These are phyloP conservation scores for Muntiacus reevesi DNA, from an alignment of 2,113 vertebrate genomes.

Conservation along the genomic window DNA sequence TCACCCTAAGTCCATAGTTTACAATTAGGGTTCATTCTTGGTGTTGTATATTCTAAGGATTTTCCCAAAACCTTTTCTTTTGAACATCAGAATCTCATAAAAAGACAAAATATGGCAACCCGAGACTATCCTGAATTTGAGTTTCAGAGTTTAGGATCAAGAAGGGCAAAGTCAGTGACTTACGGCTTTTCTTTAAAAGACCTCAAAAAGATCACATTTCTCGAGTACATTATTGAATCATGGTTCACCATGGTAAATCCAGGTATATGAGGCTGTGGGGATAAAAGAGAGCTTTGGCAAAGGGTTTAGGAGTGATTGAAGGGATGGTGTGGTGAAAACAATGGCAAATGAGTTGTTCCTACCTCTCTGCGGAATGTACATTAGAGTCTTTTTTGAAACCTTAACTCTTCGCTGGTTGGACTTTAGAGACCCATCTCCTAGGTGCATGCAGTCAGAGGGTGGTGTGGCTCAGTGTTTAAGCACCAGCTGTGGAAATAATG, in stretches of 20 bases:
- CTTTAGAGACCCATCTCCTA: neutral
- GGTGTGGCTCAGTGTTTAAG: neutral
- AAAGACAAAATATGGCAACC: neutral
- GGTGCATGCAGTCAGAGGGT: neutral
- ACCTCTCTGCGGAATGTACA: rapidly evolving
- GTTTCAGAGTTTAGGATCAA: neutral
- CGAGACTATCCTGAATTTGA: neutral
- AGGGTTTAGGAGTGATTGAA: neutral
- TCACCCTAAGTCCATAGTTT: neutral
- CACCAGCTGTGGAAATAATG: constrained; percentile 11
- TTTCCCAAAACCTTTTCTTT: neutral
- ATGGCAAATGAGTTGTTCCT: neutral
- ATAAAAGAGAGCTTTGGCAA: neutral
- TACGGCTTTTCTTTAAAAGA: neutral
- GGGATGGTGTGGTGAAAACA: neutral
- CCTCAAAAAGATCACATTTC: neutral
- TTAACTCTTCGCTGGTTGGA: neutral
- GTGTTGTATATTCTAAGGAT: neutral
- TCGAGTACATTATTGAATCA: neutral
- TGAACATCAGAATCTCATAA: neutral
- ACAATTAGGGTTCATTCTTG: neutral
- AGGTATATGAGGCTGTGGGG: neutral
- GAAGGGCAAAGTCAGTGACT: neutral
- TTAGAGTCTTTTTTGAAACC: neutral
- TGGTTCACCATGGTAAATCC: neutral